phyloP scores from a whole-genome alignment of 2,888 invertebrate genomes.

The Salticus scenicus region DNA sequence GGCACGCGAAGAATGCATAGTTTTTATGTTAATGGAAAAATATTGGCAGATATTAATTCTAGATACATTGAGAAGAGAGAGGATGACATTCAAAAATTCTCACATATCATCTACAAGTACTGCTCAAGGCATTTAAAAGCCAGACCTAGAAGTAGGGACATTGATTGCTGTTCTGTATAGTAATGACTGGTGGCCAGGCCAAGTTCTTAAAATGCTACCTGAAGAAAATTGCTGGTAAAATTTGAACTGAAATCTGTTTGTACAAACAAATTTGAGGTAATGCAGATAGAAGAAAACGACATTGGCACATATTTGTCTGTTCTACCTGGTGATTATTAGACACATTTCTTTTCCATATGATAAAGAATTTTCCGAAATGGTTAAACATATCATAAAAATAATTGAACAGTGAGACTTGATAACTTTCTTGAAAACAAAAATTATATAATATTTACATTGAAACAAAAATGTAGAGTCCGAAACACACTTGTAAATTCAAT shows the following conservation, averaged over 20 bases:
- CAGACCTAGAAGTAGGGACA: not conserved
- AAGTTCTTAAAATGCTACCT: not conserved
- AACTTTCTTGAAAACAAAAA: not conserved
- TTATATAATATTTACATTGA: not conserved
- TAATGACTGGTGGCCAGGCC: not conserved
- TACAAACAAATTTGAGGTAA: not conserved
- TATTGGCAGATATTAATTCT: not conserved
- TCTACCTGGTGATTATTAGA: not conserved
- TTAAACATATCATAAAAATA: not conserved
- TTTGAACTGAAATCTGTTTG: not conserved
- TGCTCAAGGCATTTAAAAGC: not conserved
- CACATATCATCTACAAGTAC: not conserved
- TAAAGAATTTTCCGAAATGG: not conserved
- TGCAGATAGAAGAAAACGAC: not conserved
- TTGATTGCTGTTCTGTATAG: not conserved
- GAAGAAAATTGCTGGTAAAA: not conserved
- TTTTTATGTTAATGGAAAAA: not conserved
- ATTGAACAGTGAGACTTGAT: conserved; percentile 7
- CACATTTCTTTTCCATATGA: not conserved
- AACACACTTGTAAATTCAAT: not conserved
- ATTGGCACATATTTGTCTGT: not conserved
- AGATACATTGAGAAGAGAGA: too few species aligned
- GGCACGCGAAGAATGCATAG: not conserved
- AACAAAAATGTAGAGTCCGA: conserved; percentile 7
- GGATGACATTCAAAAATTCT: too few species aligned